Evolutionary conservation across 2,888 invertebrate species (phyloP), one percentile per base, ranked within the genome.

Genomic region (Elysia crispata): DNA sequence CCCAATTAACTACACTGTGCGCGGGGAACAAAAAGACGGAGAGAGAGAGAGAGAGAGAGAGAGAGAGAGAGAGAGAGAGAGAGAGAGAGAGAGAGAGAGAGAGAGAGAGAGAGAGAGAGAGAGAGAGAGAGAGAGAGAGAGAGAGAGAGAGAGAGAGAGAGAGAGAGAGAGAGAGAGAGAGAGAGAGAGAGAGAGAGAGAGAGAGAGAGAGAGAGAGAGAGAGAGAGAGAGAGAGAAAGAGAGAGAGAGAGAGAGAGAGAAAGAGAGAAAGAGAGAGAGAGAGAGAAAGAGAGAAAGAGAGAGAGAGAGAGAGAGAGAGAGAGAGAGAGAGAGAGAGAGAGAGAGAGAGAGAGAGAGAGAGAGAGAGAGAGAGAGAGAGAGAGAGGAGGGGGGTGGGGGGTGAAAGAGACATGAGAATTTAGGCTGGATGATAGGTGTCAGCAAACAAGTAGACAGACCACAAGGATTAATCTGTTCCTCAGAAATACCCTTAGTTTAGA

Each of bases 91-190:
- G 33, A 76, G 49, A 66, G 33, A 76, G 66, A 41, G n/a, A 64
- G 49, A 76, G 18, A 76, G 49, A 76, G n/a, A 76, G 66, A 76
- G 33, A 66, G 31, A 76, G 33, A 76, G 66, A 76, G n/a, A 76
- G 49, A 76, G 41, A 76, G 49, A 76, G 23, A 18, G 6, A 60
- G 28, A 66, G n/a, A 76, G 13, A 76, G 23, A 76, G 41, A 66
- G 33, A 76, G 33, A 76, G 49, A 66, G 33, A 76, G 66, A 41
- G n/a, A 64, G 49, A 76, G 18, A 76, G 49, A 76, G n/a, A 76
- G 66, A 76, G 33, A 66, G 31, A 76, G 33, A 76, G 66, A 76
- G n/a, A 76, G 49, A 76, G 41, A 76, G 49, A 76, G n/a, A 76
- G 66, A 76, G n/a, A 76, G 49, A 76, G 33, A 76, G 25, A 76